Base-by-base conservation (phyloP, 92 coral and sea anemone species). In the Epizoanthus fatuus region DNA sequence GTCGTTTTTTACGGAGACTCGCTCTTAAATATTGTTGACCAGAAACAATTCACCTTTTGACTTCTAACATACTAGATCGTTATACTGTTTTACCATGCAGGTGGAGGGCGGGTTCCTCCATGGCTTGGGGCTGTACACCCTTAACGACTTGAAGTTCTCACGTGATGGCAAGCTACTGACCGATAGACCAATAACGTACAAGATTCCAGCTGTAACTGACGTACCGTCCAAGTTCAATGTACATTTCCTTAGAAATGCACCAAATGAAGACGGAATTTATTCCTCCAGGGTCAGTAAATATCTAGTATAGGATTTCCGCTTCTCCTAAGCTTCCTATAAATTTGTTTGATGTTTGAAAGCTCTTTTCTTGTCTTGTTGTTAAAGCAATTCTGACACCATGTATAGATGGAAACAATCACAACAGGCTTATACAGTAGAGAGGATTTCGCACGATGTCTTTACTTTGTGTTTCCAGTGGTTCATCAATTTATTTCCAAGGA, bases 41-140 rank as follows among this genome's bases (percentile, higher is more conserved):
- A n/a, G n/a, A n/a, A n/a, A n/a, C n/a, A n/a, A n/a, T n/a, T n/a
- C n/a, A n/a, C n/a, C n/a, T n/a, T n/a, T n/a, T n/a, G n/a, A n/a
- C n/a, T n/a, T n/a, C n/a, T n/a, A n/a, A n/a, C n/a, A n/a, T n/a
- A n/a, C n/a, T n/a, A n/a, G n/a, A n/a, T n/a, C n/a, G n/a, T n/a
- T 39, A 4, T 39, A 39, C 44, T 8, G 13, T 13, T 3, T 14
- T 40, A 7, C 7, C 10, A 20, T 70, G 75, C 69, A 89, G 93
- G 73, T 89, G 5, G 93, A 89, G 55, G 93, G 93, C 3, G 93
- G 81, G 1, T 89, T 89, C 35, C n/a, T 84, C 9, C 89, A 89
- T 8, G 93, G 93, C 8, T 7, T 75, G 59, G 93, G 93, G 4
- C 37, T 84, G 66, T 89, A 47, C 74, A 89, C 93, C 1, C 14